Evolutionary conservation across 2,888 invertebrate genomes (phyloP).

Genomic region (Drosophila pseudotalamancana): DNA sequence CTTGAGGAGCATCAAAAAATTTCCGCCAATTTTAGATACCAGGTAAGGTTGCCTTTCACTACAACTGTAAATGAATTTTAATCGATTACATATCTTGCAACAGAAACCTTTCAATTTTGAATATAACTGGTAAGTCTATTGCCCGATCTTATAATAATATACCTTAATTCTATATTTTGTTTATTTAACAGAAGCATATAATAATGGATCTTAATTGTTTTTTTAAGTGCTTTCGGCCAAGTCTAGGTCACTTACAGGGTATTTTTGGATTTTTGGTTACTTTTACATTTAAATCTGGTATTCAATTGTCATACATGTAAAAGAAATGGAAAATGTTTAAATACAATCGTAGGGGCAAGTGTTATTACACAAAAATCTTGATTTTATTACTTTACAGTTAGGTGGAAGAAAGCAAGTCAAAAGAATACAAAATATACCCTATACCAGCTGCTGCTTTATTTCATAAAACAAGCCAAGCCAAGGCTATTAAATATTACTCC

Average conservation of each 20-base stretch:
- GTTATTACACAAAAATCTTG: too few species aligned
- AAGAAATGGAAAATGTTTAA: slow-evolving; percentile 25
- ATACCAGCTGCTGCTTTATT: not conserved
- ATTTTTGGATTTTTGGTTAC: slow-evolving; percentile 21
- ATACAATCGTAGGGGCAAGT: not conserved
- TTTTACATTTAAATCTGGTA: slow-evolving; percentile 16
- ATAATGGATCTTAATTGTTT: not conserved
- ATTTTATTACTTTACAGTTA: not conserved
- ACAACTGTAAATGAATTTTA: not conserved
- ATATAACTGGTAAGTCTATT: not conserved
- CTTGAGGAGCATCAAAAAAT: not conserved
- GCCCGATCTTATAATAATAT: not conserved
- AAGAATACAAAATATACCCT: too few species aligned
- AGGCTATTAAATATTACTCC: not conserved
- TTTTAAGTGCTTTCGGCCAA: not conserved
- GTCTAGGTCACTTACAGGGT: not conserved
- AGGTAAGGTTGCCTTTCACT: not conserved
- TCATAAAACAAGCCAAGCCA: not conserved
- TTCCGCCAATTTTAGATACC: too few species aligned
- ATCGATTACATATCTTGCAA: not conserved
- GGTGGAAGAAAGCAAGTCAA: too few species aligned
- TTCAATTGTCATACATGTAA: slow-evolving; percentile 10
- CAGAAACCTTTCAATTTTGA: not conserved
- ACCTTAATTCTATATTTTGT: not conserved
- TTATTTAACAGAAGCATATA: not conserved